These are phyloP conservation scores for Scrobipalpa costella DNA, from an alignment of 2,888 invertebrate species.

Conservation along the genomic window DNA sequence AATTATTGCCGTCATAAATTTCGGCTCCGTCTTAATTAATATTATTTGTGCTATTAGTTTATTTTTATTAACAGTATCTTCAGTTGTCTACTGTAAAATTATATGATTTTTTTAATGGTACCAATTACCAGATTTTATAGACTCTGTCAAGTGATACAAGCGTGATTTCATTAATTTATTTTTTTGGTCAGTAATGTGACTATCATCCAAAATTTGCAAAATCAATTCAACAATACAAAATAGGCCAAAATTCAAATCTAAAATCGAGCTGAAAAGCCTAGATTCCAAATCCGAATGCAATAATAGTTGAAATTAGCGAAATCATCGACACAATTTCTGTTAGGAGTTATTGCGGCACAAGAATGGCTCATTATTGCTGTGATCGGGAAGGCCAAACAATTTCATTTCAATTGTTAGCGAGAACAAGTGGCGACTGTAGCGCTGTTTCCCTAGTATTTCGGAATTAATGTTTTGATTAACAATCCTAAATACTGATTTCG, in stretches of 20 bases:
- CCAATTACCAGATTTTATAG: no score
- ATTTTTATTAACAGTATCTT: no score
- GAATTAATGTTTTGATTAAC: slow-evolving; percentile 8
- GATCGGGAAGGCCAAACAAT: slow-evolving; percentile 61
- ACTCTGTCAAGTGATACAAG: no score
- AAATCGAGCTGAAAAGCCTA: slow-evolving; percentile 26
- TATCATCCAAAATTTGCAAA: no score
- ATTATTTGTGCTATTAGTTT: slow-evolving; percentile 41
- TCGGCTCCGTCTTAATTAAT: slow-evolving; percentile 53
- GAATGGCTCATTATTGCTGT: slow-evolving; percentile 57
- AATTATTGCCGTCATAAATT: slow-evolving; percentile 67
- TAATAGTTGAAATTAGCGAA: slow-evolving; percentile 59
- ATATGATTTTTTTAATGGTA: no score
- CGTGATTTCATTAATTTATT: no score
- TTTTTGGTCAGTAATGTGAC: no score
- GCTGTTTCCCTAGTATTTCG: slow-evolving; percentile 21
- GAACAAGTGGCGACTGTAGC: slow-evolving; percentile 23
- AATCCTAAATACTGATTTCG: not conserved
- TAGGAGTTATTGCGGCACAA: slow-evolving; percentile 51
- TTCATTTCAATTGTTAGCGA: slow-evolving; percentile 70
- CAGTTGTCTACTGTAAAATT: no score
- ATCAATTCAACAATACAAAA: no score
- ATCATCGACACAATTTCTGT: slow-evolving; percentile 61
- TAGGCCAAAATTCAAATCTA: no score
- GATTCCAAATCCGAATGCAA: slow-evolving; percentile 42